Evolutionary conservation across 2,888 invertebrate genomes (phyloP), one percentile per base, ranked within the genome.

Genomic region (Cheilosia urbana): DNA sequence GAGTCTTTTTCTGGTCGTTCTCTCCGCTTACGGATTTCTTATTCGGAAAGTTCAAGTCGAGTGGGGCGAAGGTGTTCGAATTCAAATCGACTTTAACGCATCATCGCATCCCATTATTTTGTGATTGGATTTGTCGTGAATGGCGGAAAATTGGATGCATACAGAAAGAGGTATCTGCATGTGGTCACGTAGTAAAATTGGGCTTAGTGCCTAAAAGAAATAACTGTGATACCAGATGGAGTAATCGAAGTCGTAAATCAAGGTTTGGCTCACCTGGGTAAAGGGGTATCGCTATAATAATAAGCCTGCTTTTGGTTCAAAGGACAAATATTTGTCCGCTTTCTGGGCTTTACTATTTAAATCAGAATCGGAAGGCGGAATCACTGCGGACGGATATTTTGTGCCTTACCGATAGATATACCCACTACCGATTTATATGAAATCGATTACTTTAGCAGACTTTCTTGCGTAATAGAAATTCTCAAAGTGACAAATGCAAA

Each of bases 51-150:
- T 49, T 79, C 68, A 77, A 79, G 82, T 79, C 85, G 71, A 71
- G 72, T 79, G 76, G 13, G 13, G 87, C 76, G 68, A 87, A 87
- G 80, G 84, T 87, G 78, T 76, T 83, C 62, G 78, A 82, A 87
- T 79, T 84, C 84, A 84, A 87, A 87, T 84, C 76, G 84, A 84
- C 87, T 87, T 87, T 87, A 60, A 87, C 79, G 87, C 81, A 81
- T 84, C 87, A 87, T 87, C 82, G 87, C 66, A 87, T 84, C 75
- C 84, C 71, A 82, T 87, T 87, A 87, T 87, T 73, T 84, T 79
- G 81, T 85, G 72, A 85, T 85, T 85, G 81, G 81, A 85, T 85
- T 81, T 69, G 30, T 30, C 27, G 17, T 81, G 77, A 85, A 81
- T 77, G 68, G 85, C 68, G 85, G 81, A 81, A 85, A 85, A 85